A percentile compares a stretch with the other conserved stretches of the same genome.
These are phyloP conservation scores for Drosophila repletoides DNA, from an alignment of 1,140 invertebrate species.

Conservation along the genomic window DNA sequence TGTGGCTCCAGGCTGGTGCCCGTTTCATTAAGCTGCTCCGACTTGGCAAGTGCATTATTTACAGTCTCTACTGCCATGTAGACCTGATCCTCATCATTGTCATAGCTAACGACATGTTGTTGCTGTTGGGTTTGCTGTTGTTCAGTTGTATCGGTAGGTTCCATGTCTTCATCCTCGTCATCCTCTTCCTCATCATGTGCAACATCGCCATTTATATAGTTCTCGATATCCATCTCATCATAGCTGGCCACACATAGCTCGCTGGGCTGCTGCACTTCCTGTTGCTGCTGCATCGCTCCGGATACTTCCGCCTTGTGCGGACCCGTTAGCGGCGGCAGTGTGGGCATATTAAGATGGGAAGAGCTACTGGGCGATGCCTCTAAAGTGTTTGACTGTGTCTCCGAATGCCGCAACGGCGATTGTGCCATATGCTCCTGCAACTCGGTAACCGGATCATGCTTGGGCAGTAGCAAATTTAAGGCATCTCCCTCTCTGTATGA, in stretches of 20 bases:
- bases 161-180: conserved; percentile 63
- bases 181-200: conserved; percentile 56
- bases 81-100: conserved; percentile 51
- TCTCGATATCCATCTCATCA: conserved; percentile 78
- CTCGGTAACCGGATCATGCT: conserved; percentile 48
- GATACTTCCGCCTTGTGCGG: conserved; percentile 56
- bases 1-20: conserved; percentile 39
- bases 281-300: conserved; percentile 28
- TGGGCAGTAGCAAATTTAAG: conserved; percentile 58
- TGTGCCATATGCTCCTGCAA: conserved; percentile 61
- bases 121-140: conserved; percentile 24
- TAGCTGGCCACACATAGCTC: conserved; percentile 64
- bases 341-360: conserved; percentile 49
- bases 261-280: conserved; percentile 49
- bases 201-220: conserved; percentile 73
- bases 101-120: conserved; percentile 54
- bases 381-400: conserved; percentile 39
- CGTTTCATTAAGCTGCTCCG: conserved; percentile 34
- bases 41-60: conserved; percentile 39
- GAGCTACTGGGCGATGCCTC: conserved; percentile 42
- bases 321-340: conserved; percentile 56
- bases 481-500: conserved; percentile 53
- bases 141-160: conserved; percentile 38
- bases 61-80: conserved; percentile 60
- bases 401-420: conserved; percentile 40